These are phyloP conservation scores for Gracilinanus agilis DNA, from an alignment of 2,113 vertebrate genomes.

Conservation along the genomic window DNA sequence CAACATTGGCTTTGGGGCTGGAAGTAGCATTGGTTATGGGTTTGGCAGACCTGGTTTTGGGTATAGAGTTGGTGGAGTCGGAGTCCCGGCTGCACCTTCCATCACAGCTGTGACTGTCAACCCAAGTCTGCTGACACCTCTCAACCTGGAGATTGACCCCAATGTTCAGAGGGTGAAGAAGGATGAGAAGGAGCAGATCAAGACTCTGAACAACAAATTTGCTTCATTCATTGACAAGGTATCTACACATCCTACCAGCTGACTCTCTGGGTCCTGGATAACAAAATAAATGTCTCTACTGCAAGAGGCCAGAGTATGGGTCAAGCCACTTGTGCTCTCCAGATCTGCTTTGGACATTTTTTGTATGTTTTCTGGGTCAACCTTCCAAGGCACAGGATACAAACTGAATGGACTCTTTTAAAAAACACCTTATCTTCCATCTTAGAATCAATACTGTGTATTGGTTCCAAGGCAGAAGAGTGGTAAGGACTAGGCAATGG, in stretches of 20 bases:
- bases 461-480: too few species aligned
- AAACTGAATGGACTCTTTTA: too few species aligned
- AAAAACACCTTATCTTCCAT: too few species aligned
- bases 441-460: too few species aligned
- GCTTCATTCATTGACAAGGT: slow-evolving; percentile 85
- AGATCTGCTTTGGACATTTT: background rate
- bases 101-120: slow-evolving; percentile 81
- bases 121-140: slow-evolving; percentile 72
- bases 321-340: background rate
- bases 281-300: background rate
- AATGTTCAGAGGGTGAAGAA: slow-evolving; percentile 80
- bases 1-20: slow-evolving; percentile 37
- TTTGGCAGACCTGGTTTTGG: slow-evolving; percentile 66
- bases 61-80: slow-evolving; percentile 63
- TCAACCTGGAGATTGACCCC: slow-evolving; percentile 81
- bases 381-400: background rate
- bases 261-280: slow-evolving; percentile 1
- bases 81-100: slow-evolving; percentile 60
- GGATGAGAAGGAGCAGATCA: slow-evolving; percentile 83
- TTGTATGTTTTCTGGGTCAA: background rate
- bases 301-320: slow-evolving; percentile 1
- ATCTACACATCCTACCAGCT: background rate
- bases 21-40: slow-evolving; percentile 58
- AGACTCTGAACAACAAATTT: slow-evolving; percentile 83
- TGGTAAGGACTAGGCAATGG: too few species aligned